phyloP scores from a whole-genome alignment of 2,113 vertebrate species.

The Polypterus bichir region DNA sequence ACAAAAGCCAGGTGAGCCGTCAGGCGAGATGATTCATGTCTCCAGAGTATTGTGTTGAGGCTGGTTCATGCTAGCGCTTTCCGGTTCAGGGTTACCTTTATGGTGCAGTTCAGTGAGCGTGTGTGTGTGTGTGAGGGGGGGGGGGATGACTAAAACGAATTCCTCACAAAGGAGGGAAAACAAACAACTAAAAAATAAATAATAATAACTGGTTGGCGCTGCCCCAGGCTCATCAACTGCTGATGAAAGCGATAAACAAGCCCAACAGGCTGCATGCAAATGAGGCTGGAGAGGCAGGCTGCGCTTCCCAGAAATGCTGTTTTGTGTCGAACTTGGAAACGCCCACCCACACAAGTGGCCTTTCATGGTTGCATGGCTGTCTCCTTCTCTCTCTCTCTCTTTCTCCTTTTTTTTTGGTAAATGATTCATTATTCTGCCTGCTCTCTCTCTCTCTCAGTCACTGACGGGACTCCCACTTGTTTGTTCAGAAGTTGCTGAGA shows the following conservation, averaged over 20 bases:
- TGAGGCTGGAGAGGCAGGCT: slow-evolving; percentile 15
- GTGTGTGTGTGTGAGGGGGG: too few species aligned
- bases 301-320: slow-evolving; percentile 55
- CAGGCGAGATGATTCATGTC: slow-evolving; percentile 48
- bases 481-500: slow-evolving; percentile 57
- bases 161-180: not conserved
- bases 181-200: not conserved
- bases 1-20: slow-evolving; percentile 34
- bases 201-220: slow-evolving; percentile 10
- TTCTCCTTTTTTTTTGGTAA: slow-evolving; percentile 21
- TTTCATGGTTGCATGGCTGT: slow-evolving; percentile 24
- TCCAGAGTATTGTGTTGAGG: slow-evolving; percentile 41
- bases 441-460: slow-evolving; percentile 26
- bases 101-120: not conserved
- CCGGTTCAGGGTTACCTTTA: not conserved
- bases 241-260: slow-evolving; percentile 35
- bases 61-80: slow-evolving; percentile 11
- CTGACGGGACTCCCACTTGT: slow-evolving; percentile 52
- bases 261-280: slow-evolving; percentile 37
- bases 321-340: slow-evolving; percentile 23
- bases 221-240: slow-evolving; percentile 18
- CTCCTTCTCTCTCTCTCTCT: not conserved
- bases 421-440: not conserved
- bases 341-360: slow-evolving; percentile 34
- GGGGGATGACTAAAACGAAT: not conserved